Evolutionary conservation across 2,888 invertebrate species (phyloP).

Genomic region (Brachynemurus nebulosus): DNA sequence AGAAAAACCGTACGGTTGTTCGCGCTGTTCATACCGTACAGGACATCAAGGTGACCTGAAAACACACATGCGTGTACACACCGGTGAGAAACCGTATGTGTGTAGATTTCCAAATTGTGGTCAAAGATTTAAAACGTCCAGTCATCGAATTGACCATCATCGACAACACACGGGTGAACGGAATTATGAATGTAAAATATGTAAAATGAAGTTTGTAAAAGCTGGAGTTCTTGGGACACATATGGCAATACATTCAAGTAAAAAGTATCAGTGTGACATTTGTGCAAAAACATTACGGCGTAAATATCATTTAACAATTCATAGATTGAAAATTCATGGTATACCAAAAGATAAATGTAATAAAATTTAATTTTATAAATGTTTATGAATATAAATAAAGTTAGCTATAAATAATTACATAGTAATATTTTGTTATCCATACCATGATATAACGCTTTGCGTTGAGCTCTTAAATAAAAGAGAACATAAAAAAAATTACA

Average conservation of each 20-base stretch:
- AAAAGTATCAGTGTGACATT: conserved; percentile 18
- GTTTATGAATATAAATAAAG: too few relatives aligned
- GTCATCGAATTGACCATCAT: conserved; percentile 25
- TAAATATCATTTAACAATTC: conserved; percentile 20
- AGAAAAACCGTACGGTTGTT: conserved; percentile 19
- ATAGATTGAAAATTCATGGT: conserved; percentile 11
- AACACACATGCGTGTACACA: conserved; percentile 22
- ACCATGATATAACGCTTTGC: too few relatives aligned
- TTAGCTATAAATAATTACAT: too few relatives aligned
- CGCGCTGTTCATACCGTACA: conserved; percentile 19
- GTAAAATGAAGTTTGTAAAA: conserved; percentile 25
- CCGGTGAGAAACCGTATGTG: conserved; percentile 20
- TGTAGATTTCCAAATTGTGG: conserved; percentile 21
- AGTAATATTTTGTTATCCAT: too few relatives aligned
- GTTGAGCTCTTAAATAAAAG: too few relatives aligned
- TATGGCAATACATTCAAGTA: conserved; percentile 20
- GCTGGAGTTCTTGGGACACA: conserved; percentile 20
- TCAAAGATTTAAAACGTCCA: conserved; percentile 19
- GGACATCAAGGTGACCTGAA: conserved; percentile 20
- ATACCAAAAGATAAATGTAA: too few relatives aligned
- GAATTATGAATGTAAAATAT: conserved; percentile 29
- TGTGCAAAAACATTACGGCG: conserved; percentile 20
- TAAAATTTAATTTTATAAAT: too few relatives aligned
- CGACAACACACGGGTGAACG: conserved; percentile 33
- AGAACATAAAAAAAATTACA: too few relatives aligned